Evolutionary conservation across 2,888 invertebrate genomes (phyloP).

Genomic region (Gymnoscelis rufifasciata): DNA sequence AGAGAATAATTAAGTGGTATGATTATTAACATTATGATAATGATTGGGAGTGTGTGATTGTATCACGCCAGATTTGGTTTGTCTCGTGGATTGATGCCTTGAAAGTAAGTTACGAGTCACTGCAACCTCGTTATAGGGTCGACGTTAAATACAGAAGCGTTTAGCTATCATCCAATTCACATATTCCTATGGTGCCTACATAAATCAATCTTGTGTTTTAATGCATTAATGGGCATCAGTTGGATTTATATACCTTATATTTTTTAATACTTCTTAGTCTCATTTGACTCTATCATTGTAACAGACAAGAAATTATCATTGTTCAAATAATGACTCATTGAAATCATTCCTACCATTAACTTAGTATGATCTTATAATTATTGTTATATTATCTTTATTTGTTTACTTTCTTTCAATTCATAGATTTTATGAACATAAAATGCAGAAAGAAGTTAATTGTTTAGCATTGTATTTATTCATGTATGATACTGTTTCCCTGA

Average conservation of each 20-base stretch:
- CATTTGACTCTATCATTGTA: conserved; percentile 18
- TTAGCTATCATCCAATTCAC: no score
- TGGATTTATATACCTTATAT: no score
- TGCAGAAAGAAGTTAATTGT: conserved; percentile 59
- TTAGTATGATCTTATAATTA: conserved; percentile 40
- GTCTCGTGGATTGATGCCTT: conserved; percentile 63
- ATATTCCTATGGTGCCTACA: no score
- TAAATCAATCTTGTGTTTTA: background rate
- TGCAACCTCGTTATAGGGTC: no score
- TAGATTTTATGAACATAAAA: conserved; percentile 56
- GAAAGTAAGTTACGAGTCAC: conserved; percentile 41
- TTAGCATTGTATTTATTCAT: conserved; percentile 78
- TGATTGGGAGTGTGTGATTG: conserved; percentile 58
- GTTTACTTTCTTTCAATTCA: conserved; percentile 54
- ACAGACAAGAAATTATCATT: conserved; percentile 40
- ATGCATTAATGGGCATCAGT: conserved; percentile 17
- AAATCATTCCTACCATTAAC: conserved; percentile 68
- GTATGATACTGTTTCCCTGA: conserved; percentile 78
- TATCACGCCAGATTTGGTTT: conserved; percentile 55
- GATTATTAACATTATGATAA: conserved; percentile 53
- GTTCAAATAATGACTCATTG: conserved; percentile 55
- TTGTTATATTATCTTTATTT: conserved; percentile 41
- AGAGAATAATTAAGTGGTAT: conserved; percentile 55
- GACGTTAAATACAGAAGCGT: no score
- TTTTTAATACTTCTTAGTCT: conserved; percentile 10